phyloP scores from a whole-genome alignment of 2,113 vertebrate species.

The Neopipo cinnamomea region DNA sequence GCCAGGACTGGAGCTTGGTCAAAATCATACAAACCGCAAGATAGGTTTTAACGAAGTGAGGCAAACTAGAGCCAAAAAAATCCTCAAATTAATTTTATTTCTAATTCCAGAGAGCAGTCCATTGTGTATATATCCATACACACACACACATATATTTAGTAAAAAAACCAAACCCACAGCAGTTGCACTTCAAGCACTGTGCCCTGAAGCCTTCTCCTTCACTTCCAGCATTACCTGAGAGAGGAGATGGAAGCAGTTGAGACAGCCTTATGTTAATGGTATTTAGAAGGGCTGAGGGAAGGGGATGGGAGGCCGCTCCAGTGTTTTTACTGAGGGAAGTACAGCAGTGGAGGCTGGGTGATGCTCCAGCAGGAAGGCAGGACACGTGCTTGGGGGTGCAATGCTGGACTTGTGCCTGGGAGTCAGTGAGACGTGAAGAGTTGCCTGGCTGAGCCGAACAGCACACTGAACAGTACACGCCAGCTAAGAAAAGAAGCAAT shows the following conservation, averaged over 20 bases:
- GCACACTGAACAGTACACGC: not conserved
- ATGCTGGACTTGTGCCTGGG: conserved; percentile 27
- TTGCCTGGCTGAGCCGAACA: conserved; percentile 18
- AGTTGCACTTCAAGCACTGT: not conserved
- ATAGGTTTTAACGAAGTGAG: not conserved
- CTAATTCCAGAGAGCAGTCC: not conserved
- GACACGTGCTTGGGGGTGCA: not conserved
- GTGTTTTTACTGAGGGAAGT: not conserved
- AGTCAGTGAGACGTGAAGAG: conserved; percentile 37
- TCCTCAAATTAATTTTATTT: conserved; percentile 25
- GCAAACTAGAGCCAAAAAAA: not conserved
- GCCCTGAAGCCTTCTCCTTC: not conserved
- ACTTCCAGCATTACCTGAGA: not conserved
- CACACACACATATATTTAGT: not conserved
- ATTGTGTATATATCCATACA: not conserved
- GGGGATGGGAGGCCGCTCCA: not conserved
- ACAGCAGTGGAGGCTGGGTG: not conserved
- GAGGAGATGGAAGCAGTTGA: not conserved
- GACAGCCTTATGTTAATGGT: not conserved
- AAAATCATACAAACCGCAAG: not conserved
- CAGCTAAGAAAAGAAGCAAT: conserved; percentile 64
- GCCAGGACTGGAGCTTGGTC: not conserved
- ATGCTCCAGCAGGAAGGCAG: conserved; percentile 12
- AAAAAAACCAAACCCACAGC: not conserved
- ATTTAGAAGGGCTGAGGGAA: not conserved